Percentiles rank a stretch among this genome's conserved stretches.
These are phyloP conservation scores for Rhopalosiphum padi DNA, from an alignment of 1,140 invertebrate species.

Conservation along the genomic window DNA sequence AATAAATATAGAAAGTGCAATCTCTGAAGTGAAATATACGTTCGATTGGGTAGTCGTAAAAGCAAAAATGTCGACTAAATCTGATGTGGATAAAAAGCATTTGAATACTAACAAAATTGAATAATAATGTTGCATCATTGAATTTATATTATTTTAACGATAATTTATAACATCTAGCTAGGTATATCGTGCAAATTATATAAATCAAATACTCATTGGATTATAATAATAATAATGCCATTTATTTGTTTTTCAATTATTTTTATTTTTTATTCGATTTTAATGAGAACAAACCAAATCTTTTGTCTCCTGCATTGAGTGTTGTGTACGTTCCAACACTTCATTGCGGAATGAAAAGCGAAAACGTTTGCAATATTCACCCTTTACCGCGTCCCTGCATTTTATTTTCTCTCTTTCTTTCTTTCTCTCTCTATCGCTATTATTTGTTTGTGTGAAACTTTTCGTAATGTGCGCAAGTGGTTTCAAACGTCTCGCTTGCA, in stretches of 20 bases:
- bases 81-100: background rate
- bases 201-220: background rate
- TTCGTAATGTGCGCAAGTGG: background rate
- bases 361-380: constrained; percentile 15
- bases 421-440: background rate
- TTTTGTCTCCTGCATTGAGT: background rate
- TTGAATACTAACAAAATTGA: background rate
- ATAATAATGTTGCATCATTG: background rate
- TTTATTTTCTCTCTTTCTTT: background rate
- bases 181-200: background rate
- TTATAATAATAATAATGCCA: background rate
- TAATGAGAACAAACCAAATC: background rate
- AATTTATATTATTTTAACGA: background rate
- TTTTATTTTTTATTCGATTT: background rate
- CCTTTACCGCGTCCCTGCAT: background rate
- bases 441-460: background rate
- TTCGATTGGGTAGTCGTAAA: background rate
- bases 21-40: background rate
- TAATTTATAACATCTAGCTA: background rate
- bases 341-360: background rate
- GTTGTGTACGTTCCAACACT: background rate
- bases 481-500: background rate
- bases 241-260: background rate
- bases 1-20: background rate
- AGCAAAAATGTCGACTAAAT: background rate